Evolutionary conservation across 2,113 vertebrate species (phyloP).

Genomic region (Myrmecophaga tridactyla): DNA sequence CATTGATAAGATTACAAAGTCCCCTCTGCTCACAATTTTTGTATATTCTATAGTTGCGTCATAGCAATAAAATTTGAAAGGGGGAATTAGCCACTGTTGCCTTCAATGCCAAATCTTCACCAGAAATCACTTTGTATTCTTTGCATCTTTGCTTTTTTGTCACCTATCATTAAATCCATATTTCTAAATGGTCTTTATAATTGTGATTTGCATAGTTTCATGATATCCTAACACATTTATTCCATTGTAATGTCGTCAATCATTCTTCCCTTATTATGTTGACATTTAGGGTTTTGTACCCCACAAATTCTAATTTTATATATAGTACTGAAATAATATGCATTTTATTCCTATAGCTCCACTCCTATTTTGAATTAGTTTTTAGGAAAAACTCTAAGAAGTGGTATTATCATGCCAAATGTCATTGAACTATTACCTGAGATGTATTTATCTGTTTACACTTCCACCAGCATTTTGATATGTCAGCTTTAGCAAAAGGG

Average conservation of each 20-base stretch:
- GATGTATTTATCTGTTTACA: background rate
- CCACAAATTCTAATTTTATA: slow-evolving; percentile 29
- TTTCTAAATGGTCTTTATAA: slow-evolving; percentile 21
- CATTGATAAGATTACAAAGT: background rate
- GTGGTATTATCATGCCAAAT: slow-evolving; percentile 35
- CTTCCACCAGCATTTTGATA: background rate
- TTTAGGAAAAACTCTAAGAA: slow-evolving; percentile 6
- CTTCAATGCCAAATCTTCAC: background rate
- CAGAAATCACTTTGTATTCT: slow-evolving; percentile 1
- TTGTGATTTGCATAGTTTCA: slow-evolving; percentile 39
- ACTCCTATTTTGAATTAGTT: slow-evolving; percentile 39
- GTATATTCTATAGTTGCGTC: background rate
- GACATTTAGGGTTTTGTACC: slow-evolving; percentile 40
- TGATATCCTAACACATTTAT: slow-evolving; percentile 26
- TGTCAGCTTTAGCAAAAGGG: background rate
- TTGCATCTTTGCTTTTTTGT: background rate
- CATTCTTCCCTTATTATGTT: slow-evolving; percentile 39
- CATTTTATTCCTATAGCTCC: background rate
- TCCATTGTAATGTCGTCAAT: background rate
- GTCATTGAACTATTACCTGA: background rate
- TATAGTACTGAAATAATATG: background rate
- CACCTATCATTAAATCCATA: background rate
- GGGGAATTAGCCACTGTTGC: background rate
- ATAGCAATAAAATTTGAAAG: background rate
- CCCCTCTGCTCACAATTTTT: background rate